Percentiles rank a stretch among this genome's conserved stretches.
These are phyloP conservation scores for Apteryx mantelli DNA, from an alignment of 2,113 vertebrate genomes.

Conservation along the genomic window DNA sequence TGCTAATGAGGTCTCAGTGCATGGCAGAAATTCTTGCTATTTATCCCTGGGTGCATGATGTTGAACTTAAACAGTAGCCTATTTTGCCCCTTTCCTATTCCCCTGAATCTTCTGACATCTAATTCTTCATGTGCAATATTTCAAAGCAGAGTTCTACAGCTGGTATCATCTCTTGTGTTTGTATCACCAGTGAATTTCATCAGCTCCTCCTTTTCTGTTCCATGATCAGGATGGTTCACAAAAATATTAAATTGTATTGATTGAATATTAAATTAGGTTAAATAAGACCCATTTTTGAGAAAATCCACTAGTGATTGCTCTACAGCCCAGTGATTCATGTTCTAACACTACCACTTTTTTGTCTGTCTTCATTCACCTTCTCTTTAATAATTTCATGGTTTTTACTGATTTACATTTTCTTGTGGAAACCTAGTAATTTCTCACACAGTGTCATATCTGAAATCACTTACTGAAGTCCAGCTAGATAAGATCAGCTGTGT, in stretches of 20 bases:
- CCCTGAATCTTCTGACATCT: not conserved
- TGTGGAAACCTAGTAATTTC: not conserved
- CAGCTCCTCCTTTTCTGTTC: not conserved
- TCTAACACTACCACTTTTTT: not conserved
- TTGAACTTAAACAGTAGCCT: not conserved
- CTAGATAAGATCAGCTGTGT: not conserved
- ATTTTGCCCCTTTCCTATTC: not conserved
- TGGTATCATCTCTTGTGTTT: not conserved
- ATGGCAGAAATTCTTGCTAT: not conserved
- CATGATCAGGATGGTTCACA: not conserved
- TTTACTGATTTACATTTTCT: not conserved
- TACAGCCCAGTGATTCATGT: not conserved
- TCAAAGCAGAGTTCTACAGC: not conserved
- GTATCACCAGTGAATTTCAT: not conserved
- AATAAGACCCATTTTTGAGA: not conserved
- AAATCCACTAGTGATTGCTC: not conserved
- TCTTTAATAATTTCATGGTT: not conserved
- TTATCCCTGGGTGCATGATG: not conserved
- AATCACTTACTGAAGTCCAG: not conserved
- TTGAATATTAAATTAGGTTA: not conserved
- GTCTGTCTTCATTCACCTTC: not conserved
- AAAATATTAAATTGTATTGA: not conserved
- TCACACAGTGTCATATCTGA: not conserved
- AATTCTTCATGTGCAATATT: not conserved
- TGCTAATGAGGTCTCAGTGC: not conserved